phyloP scores from a whole-genome alignment of 2,888 invertebrate genomes.

The Tetanocera ferruginea region DNA sequence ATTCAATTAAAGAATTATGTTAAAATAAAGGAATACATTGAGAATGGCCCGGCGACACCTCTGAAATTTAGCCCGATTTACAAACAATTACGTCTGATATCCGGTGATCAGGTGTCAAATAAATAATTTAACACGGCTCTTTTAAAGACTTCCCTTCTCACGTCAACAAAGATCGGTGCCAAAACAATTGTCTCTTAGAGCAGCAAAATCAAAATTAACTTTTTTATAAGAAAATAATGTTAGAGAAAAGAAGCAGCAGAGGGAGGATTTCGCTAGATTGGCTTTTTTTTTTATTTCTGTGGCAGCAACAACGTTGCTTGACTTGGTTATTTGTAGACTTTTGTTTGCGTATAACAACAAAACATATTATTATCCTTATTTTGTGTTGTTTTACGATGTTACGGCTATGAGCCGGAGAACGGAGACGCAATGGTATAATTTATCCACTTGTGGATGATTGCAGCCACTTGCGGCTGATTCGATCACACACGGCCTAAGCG shows the following conservation, averaged over 20 bases:
- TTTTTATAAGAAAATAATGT: background rate
- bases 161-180: background rate
- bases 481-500: constrained; percentile 29
- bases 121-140: constrained; percentile 47
- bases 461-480: constrained; percentile 49
- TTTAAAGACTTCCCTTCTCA: background rate
- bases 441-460: constrained; percentile 60
- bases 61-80: no score
- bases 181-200: constrained; percentile 8
- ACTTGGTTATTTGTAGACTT: constrained; percentile 32
- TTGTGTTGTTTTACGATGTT: constrained; percentile 7
- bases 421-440: constrained; percentile 54
- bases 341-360: constrained; percentile 63
- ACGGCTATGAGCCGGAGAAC: constrained; percentile 3
- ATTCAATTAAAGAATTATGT: no score
- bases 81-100: constrained; percentile 47
- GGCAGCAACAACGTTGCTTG: background rate
- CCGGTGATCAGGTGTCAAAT: constrained; percentile 50
- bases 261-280: background rate
- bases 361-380: constrained; percentile 60
- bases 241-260: background rate
- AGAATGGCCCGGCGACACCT: no score
- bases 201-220: background rate
- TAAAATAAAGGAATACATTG: no score
- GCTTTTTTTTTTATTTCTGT: background rate